Evolutionary conservation across 2,113 vertebrate genomes (phyloP).

Genomic region (Trichechus manatus): DNA sequence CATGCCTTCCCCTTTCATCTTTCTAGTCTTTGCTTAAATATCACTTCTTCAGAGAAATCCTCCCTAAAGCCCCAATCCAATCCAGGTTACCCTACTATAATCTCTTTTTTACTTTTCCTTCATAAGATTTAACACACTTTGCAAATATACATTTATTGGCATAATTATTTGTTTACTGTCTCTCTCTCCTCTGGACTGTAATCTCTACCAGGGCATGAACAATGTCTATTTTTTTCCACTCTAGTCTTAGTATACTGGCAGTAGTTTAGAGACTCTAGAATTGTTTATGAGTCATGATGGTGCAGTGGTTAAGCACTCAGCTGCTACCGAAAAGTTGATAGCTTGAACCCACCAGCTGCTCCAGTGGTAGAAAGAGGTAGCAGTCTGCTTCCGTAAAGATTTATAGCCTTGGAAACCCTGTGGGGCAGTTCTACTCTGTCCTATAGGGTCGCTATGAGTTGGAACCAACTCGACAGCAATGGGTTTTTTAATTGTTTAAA

Average conservation of each 20-base stretch:
- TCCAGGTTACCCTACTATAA: background rate
- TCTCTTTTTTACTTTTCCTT: conserved; percentile 25
- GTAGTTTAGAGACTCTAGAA: background rate
- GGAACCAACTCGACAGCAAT: background rate
- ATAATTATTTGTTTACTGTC: background rate
- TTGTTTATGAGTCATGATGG: background rate
- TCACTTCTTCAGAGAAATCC: conserved; percentile 44
- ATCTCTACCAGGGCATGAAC: background rate
- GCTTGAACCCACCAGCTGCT: no score
- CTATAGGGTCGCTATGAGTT: background rate
- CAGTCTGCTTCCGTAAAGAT: background rate
- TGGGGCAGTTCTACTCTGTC: background rate
- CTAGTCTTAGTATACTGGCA: background rate
- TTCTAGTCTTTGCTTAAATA: background rate
- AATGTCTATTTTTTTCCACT: background rate
- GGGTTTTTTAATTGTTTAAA: conserved; percentile 11
- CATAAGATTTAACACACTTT: conserved; percentile 2
- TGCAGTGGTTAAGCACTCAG: background rate
- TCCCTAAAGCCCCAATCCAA: conserved; percentile 1
- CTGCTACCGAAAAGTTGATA: background rate
- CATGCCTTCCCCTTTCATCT: background rate
- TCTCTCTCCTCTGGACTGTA: background rate
- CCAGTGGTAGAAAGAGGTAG: background rate
- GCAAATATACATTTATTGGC: background rate
- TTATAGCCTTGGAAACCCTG: background rate